Conservation (phyloP, 2,113 vertebrate species). For the Thinocorus orbignyianus region DNA sequence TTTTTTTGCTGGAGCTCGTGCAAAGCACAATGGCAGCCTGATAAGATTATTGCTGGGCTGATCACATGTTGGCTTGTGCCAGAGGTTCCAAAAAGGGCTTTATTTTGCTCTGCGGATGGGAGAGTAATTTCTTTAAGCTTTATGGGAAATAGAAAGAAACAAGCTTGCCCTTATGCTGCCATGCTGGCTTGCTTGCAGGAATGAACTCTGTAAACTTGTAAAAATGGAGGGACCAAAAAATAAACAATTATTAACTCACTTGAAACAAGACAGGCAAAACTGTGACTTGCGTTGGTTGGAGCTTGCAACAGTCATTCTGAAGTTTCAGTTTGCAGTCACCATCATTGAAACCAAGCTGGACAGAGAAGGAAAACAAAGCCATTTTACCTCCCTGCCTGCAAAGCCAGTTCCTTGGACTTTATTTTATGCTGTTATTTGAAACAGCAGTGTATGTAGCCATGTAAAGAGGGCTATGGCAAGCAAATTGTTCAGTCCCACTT, state of each 20-base stretch:
- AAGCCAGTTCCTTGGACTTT: not conserved
- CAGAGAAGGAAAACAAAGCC: not conserved
- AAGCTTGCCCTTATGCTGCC: not conserved
- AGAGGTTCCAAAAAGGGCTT: not conserved
- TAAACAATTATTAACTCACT: not conserved
- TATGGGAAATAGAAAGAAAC: not conserved
- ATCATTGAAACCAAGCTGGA: not conserved
- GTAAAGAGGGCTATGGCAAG: not conserved
- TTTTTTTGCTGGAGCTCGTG: not conserved
- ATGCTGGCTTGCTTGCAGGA: not conserved
- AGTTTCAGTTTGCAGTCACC: not conserved
- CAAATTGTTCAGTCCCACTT: not conserved
- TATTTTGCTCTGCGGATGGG: not conserved
- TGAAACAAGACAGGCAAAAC: not conserved
- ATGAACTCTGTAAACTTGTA: not conserved
- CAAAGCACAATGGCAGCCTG: constrained; percentile 10
- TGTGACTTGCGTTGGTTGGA: not conserved
- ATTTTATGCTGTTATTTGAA: not conserved
- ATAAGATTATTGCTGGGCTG: constrained; percentile 2
- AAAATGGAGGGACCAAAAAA: not conserved
- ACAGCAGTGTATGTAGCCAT: not conserved
- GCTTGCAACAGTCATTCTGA: not conserved
- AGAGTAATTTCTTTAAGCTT: not conserved
- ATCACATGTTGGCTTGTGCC: not conserved
- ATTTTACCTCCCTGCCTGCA: not conserved